Conservation (phyloP, 1,140 invertebrate species). For the Drosophila arizonae region DNA sequence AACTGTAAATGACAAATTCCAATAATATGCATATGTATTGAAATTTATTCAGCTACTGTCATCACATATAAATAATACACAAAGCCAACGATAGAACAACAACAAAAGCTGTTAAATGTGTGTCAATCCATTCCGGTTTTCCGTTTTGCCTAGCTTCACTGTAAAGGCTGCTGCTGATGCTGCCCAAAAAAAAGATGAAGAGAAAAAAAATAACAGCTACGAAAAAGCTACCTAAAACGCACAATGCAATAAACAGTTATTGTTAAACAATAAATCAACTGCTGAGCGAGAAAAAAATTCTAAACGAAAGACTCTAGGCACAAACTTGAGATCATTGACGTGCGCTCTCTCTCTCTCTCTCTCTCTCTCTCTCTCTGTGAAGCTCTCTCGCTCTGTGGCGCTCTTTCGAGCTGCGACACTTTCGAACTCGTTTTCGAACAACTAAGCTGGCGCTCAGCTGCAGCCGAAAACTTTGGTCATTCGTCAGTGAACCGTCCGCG, state of each 20-base stretch:
- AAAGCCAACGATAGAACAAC: slow-evolving; percentile 15
- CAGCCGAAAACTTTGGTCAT: slow-evolving; percentile 63
- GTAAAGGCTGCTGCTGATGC: slow-evolving; percentile 15
- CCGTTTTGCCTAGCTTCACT: slow-evolving; percentile 1
- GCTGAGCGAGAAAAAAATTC: slow-evolving; percentile 40
- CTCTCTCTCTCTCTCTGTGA: background rate
- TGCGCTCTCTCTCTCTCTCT: background rate
- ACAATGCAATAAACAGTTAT: slow-evolving; percentile 77
- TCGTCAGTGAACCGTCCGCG: slow-evolving; percentile 65
- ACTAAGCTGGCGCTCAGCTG: slow-evolving; percentile 36
- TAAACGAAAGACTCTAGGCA: slow-evolving; percentile 39
- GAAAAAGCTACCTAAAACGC: slow-evolving; percentile 35
- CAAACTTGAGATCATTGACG: slow-evolving; percentile 29
- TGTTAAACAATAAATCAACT: slow-evolving; percentile 72
- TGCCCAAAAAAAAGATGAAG: slow-evolving; percentile 7
- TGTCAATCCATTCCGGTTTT: slow-evolving; percentile 50
- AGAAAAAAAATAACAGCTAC: background rate
- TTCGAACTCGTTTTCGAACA: slow-evolving; percentile 68
- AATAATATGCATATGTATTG: slow-evolving; percentile 1
- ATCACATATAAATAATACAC: slow-evolving; percentile 5
- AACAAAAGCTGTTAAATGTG: slow-evolving; percentile 45
- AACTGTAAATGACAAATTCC: background rate
- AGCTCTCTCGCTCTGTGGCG: background rate
- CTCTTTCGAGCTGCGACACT: slow-evolving; percentile 20
- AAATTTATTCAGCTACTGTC: background rate